phyloP scores from a whole-genome alignment of 1,140 invertebrate species.

The Plectrocnemia conspersa region DNA sequence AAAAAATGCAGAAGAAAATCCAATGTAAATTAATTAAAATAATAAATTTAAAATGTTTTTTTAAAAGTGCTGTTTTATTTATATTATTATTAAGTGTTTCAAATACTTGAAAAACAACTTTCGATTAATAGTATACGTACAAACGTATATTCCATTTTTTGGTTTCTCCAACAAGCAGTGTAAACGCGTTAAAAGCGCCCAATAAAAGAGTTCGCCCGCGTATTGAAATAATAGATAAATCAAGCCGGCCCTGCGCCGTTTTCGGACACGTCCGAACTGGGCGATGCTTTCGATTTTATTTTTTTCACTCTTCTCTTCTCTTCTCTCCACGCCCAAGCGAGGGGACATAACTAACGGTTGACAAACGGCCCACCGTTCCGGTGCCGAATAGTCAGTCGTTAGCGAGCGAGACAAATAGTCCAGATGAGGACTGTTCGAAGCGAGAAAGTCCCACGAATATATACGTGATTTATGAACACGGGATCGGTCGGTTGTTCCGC shows the following conservation, averaged over 20 bases:
- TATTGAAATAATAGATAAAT: conserved; percentile 9
- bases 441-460: background rate
- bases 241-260: background rate
- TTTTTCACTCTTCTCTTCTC: conserved; percentile 10
- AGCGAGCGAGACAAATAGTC: background rate
- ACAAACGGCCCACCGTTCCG: conserved; percentile 6
- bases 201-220: background rate
- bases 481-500: too few relatives aligned
- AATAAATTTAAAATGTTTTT: too few relatives aligned
- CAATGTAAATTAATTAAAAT: too few relatives aligned
- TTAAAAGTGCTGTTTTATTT: too few relatives aligned
- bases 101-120: too few relatives aligned
- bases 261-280: too few relatives aligned
- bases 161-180: too few relatives aligned
- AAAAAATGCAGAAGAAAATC: too few relatives aligned
- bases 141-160: too few relatives aligned
- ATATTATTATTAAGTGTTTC: too few relatives aligned
- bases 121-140: too few relatives aligned
- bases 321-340: background rate
- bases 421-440: background rate
- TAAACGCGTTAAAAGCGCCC: too few relatives aligned
- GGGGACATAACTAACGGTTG: conserved; percentile 5
- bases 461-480: background rate
- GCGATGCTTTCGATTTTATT: background rate
- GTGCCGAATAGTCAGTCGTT: background rate